Evolutionary conservation across 2,888 invertebrate species (phyloP), one percentile per base, ranked within the genome.

Genomic region (Unio pictorum): DNA sequence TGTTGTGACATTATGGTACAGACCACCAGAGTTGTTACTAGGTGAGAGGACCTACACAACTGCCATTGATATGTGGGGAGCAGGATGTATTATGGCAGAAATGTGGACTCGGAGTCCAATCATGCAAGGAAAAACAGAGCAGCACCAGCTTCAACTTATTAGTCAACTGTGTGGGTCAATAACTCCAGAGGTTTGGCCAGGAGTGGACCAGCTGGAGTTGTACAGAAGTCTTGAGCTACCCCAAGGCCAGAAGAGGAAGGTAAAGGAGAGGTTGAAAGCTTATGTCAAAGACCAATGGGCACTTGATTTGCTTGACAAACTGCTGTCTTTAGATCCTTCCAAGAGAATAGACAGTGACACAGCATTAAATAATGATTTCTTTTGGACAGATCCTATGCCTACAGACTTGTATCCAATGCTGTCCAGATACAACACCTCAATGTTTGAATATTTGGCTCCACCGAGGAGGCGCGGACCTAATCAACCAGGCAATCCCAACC

Each of bases 61-160:
- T 1, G 95, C 98, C 0, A 97, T 99, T 20, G 99, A 99, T 91
- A 93, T 99, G 91, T 93, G 93, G 93, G 92, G 93, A 0, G 98
- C 97, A 0, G 99, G 99, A 0, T 99, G 99, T 88, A 99, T 99
- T 75, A 99, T 99, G 99, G 99, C 99, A 0, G 99, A 99, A 91
- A 96, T 99, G 96, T 99, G 99, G 99, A 99, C 98, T 0, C 92
- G 93, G 78, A 92, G 91, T 6, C 99, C 91, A 3, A 91, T 92
- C 65, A 89, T 91, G 90, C 91, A 91, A 92, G 99, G 99, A 26
- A 96, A 95, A 65, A 97, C 98, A 0, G 99, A 99, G 85, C 98
- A 98, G 86, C 96, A 97, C 87, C 99, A 99, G 87, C 90, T 99
- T 17, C 95, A 95, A 54, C 92, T 98, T 23, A 99, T 99, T 74